These are phyloP conservation scores for Chloroclysta siterata DNA, from an alignment of 2,888 invertebrate genomes.

Conservation along the genomic window DNA sequence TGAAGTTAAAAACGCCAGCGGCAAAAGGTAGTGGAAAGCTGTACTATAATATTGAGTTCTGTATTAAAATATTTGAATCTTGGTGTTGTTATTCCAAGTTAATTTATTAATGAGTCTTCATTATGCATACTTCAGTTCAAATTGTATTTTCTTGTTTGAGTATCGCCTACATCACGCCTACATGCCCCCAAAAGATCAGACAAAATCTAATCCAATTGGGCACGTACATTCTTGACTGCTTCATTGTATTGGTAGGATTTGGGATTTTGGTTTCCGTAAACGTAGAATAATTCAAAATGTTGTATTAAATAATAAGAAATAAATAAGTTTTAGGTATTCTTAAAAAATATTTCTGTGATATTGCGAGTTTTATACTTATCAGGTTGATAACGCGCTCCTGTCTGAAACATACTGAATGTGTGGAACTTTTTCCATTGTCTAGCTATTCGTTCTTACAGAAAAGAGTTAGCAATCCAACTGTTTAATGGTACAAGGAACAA, in stretches of 20 bases:
- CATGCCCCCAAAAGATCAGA: conserved; percentile 35
- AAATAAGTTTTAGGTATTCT: no score
- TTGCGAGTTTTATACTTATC: no score
- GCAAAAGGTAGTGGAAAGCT: neutral
- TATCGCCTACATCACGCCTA: conserved; percentile 64
- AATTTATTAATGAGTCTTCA: conserved; percentile 54
- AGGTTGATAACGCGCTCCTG: no score
- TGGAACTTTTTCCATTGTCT: no score
- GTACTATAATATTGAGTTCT: neutral
- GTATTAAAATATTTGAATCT: conserved; percentile 2
- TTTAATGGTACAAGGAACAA: conserved; percentile 15
- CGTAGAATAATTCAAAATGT: no score
- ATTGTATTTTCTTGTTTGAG: conserved; percentile 52
- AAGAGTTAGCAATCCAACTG: neutral
- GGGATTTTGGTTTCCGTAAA: no score
- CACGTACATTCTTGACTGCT: neutral
- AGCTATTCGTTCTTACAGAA: no score
- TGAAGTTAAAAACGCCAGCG: neutral
- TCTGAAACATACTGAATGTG: no score
- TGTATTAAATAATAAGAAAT: no score
- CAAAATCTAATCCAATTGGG: conserved; percentile 16
- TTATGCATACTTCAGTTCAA: conserved; percentile 53
- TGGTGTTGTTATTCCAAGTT: conserved; percentile 40
- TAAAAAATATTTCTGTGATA: no score
- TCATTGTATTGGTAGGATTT: neutral